phyloP scores from a whole-genome alignment of 2,113 vertebrate genomes.

The Coptodon rendalli region DNA sequence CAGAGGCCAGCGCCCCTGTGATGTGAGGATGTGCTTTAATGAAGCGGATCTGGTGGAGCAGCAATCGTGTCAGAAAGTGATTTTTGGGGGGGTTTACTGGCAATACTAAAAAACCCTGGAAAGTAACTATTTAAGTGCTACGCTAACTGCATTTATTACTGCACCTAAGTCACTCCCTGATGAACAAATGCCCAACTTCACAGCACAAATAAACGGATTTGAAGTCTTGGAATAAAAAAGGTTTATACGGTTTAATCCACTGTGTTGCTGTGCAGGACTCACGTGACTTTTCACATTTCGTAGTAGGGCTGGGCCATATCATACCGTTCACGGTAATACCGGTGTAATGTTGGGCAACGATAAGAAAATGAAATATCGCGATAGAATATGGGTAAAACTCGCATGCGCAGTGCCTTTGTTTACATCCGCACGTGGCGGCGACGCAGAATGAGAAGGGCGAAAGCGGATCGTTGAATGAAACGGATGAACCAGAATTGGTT shows the following conservation, averaged over 20 bases:
- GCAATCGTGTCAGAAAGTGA: not conserved
- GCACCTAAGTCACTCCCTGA: accelerated
- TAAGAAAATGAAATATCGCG: no score
- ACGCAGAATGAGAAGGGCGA: no score
- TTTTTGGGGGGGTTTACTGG: not conserved
- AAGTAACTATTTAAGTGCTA: not conserved
- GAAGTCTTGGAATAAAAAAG: not conserved
- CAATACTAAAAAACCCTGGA: not conserved
- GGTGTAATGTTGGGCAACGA: no score
- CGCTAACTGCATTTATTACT: not conserved
- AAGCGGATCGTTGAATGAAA: no score
- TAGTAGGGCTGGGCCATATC: no score
- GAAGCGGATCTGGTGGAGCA: not conserved
- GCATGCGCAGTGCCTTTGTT: no score
- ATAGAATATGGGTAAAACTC: no score
- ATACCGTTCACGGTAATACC: no score
- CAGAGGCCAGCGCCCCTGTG: not conserved
- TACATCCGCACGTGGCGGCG: no score
- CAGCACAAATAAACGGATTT: not conserved
- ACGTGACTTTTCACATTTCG: not conserved
- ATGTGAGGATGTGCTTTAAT: not conserved
- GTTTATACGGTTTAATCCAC: not conserved
- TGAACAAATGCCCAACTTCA: not conserved
- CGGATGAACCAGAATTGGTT: no score
- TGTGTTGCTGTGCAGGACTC: not conserved